Conservation (phyloP, 2,113 vertebrate species). For the Nothoprocta pentlandii region DNA sequence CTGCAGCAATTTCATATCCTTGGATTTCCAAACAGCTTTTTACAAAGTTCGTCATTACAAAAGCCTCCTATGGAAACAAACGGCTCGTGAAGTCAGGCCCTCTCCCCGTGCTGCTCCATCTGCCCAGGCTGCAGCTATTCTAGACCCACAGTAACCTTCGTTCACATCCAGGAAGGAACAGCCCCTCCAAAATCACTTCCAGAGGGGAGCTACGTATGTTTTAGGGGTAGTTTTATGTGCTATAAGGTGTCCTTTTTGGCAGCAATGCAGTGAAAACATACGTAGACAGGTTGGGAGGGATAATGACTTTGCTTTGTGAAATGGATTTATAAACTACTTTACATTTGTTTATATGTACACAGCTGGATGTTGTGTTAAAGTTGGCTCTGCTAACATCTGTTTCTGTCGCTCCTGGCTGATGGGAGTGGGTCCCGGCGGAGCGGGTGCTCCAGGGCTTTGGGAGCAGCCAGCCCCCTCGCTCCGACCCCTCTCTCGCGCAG, state of each 20-base stretch:
- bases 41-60: background rate
- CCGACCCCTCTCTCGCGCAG: background rate
- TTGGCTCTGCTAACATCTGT: background rate
- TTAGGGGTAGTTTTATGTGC: constrained; percentile 6
- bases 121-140: constrained; percentile 31
- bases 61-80: constrained; percentile 31
- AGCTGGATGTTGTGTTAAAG: background rate
- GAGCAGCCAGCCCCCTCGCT: background rate
- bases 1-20: background rate
- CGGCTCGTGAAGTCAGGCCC: background rate
- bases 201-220: background rate
- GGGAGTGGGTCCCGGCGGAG: background rate
- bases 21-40: constrained; percentile 6
- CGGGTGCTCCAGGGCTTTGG: rapidly evolving
- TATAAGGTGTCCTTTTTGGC: constrained; percentile 40
- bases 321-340: background rate
- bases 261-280: background rate
- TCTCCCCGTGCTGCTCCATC: constrained; percentile 27
- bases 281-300: background rate
- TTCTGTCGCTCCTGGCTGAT: background rate
- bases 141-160: constrained; percentile 38
- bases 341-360: no score
- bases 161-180: constrained; percentile 24
- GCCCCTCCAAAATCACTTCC: constrained; percentile 22
- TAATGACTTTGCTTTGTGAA: background rate